Percentiles rank a stretch among this genome's conserved stretches.
These are phyloP conservation scores for Tiphia femorata DNA, from an alignment of 2,888 invertebrate genomes.

Conservation along the genomic window DNA sequence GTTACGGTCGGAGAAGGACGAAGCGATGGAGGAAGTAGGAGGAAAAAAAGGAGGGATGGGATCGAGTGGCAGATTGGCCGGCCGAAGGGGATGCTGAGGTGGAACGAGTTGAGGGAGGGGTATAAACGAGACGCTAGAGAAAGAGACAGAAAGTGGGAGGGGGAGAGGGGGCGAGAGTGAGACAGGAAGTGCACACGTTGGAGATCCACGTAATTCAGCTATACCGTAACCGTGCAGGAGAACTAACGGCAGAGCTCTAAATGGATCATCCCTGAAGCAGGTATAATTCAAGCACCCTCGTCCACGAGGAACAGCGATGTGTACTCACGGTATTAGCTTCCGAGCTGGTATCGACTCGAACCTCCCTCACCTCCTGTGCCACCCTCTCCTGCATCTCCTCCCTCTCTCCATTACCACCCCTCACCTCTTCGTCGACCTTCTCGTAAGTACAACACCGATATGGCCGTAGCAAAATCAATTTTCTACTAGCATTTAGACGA, in stretches of 20 bases:
- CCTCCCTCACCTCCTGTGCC: not conserved
- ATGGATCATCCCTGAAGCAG: conserved; percentile 30
- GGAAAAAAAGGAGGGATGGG: no score
- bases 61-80: no score
- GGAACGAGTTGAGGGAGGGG: no score
- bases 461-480: conserved; percentile 24
- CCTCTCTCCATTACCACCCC: no score
- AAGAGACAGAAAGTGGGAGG: no score
- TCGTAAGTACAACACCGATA: no score
- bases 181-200: conserved; percentile 22
- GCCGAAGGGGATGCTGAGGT: no score
- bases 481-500: conserved; percentile 13
- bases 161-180: no score
- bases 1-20: no score
- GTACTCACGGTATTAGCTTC: conserved; percentile 25
- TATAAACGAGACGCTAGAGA: no score
- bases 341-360: conserved; percentile 12
- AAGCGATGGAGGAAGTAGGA: no score
- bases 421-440: no score
- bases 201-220: conserved; percentile 32
- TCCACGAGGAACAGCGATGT: conserved; percentile 16
- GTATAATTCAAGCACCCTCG: conserved; percentile 22
- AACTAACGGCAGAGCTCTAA: conserved; percentile 18
- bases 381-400: not conserved
- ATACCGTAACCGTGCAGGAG: conserved; percentile 16